phyloP scores from a whole-genome alignment of 1,140 invertebrate genomes.

The Zaprionus gabonicus region DNA sequence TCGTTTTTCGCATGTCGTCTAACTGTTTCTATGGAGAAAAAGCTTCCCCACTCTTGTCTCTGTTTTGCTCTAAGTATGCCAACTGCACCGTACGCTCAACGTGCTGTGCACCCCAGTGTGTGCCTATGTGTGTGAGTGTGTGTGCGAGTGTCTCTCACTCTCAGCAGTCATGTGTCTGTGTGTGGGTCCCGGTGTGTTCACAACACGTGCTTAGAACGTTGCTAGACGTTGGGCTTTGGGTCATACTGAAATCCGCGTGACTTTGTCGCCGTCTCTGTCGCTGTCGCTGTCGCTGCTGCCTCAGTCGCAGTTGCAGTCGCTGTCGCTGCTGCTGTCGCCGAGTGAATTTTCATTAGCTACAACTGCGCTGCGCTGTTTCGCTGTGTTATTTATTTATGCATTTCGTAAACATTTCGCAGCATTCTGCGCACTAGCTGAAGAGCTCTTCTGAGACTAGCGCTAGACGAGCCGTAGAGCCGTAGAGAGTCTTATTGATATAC shows the following conservation, averaged over 20 bases:
- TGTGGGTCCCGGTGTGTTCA: conserved; percentile 61
- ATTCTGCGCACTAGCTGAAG: conserved; percentile 19
- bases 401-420: conserved; percentile 30
- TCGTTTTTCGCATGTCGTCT: conserved; percentile 2
- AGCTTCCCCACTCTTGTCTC: conserved; percentile 20
- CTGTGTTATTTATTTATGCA: conserved; percentile 27
- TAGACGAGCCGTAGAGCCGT: background rate
- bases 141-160: conserved; percentile 31
- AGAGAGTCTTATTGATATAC: conserved; percentile 3
- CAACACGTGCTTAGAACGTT: conserved; percentile 84
- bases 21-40: conserved; percentile 28
- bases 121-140: conserved; percentile 9
- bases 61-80: conserved; percentile 58
- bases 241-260: conserved; percentile 84
- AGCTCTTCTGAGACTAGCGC: background rate
- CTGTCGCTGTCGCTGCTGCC: conserved; percentile 23
- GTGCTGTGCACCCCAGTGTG: conserved; percentile 37
- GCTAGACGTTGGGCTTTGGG: conserved; percentile 83
- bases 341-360: conserved; percentile 16
- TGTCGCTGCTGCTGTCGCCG: background rate
- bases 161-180: conserved; percentile 40
- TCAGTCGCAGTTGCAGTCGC: conserved; percentile 23
- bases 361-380: conserved; percentile 5
- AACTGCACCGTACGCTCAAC: conserved; percentile 62
- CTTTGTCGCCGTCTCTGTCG: conserved; percentile 50